These are phyloP conservation scores for Lepidurus arcticus DNA, from an alignment of 1,140 invertebrate genomes.

Conservation along the genomic window DNA sequence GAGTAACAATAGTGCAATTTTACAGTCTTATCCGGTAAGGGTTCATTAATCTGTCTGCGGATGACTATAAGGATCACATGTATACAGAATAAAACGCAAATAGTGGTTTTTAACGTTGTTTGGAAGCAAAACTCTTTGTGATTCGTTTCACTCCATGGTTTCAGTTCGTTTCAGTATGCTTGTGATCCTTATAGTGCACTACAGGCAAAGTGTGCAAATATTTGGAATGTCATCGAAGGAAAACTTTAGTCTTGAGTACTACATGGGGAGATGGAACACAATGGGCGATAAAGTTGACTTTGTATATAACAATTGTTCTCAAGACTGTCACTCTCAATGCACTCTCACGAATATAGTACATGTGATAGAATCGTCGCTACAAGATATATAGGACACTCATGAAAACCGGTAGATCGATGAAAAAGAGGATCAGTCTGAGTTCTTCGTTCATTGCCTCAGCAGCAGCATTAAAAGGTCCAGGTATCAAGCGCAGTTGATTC, in stretches of 20 bases:
- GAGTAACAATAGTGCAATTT: constrained; percentile 1
- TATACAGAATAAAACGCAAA: neutral
- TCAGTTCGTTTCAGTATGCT: neutral
- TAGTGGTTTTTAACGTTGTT: no score
- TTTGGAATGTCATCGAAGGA: neutral
- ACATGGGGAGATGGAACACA: neutral
- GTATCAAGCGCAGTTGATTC: neutral
- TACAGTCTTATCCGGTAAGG: neutral
- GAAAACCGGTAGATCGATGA: neutral
- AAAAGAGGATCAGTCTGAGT: no score
- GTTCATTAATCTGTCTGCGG: neutral
- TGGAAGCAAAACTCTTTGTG: no score
- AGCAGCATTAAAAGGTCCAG: no score
- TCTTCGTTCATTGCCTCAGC: no score
- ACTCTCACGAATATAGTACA: neutral
- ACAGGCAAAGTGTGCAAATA: neutral
- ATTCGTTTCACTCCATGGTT: no score
- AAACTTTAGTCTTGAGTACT: neutral
- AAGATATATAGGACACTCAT: neutral
- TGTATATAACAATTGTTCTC: neutral
- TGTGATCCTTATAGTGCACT: neutral
- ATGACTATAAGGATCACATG: neutral
- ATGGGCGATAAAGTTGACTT: neutral
- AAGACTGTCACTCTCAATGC: neutral
- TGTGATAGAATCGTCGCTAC: neutral